Evolutionary conservation across 2,797 vertebrate species (phyloP).

Genomic region (Liparis tanakae): DNA sequence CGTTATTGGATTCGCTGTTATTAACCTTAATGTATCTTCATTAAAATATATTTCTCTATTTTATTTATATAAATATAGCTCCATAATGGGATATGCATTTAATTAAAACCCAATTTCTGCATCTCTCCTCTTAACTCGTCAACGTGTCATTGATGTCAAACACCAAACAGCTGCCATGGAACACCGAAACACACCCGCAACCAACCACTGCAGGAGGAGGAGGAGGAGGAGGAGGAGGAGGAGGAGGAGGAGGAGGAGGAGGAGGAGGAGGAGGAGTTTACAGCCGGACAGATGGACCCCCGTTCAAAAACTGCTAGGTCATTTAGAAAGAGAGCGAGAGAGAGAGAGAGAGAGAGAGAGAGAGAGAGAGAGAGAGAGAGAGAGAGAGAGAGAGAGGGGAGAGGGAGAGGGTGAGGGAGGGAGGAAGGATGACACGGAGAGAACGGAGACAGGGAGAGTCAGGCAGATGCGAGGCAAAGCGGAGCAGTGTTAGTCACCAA

Average conservation of each 20-base stretch:
- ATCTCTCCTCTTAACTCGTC: not conserved
- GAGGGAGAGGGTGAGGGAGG: constrained; percentile 52
- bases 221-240: constrained; percentile 43
- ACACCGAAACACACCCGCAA: constrained; percentile 51
- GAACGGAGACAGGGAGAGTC: constrained; percentile 49
- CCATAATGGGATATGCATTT: not conserved
- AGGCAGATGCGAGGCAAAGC: constrained; percentile 83
- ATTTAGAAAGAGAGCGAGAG: constrained; percentile 53
- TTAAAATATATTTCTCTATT: not conserved
- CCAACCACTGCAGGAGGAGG: constrained; percentile 43
- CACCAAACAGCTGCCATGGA: constrained; percentile 39
- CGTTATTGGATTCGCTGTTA: no score
- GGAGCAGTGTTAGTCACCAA: constrained; percentile 83
- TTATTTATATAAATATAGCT: not conserved
- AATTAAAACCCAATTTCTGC: not conserved
- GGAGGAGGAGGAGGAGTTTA: constrained; percentile 45
- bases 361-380: constrained; percentile 16
- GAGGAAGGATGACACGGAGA: constrained; percentile 9
- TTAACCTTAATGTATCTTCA: not conserved
- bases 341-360: no score
- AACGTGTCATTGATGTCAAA: constrained; percentile 20
- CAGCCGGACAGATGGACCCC: constrained; percentile 70
- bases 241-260: constrained; percentile 53
- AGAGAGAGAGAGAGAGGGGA: constrained; percentile 40
- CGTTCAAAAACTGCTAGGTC: constrained; percentile 74